Percentiles rank a stretch among this genome's conserved stretches.
Conservation (phyloP, 2,888 invertebrate species). For the Pristionchus arcanus region DNA sequence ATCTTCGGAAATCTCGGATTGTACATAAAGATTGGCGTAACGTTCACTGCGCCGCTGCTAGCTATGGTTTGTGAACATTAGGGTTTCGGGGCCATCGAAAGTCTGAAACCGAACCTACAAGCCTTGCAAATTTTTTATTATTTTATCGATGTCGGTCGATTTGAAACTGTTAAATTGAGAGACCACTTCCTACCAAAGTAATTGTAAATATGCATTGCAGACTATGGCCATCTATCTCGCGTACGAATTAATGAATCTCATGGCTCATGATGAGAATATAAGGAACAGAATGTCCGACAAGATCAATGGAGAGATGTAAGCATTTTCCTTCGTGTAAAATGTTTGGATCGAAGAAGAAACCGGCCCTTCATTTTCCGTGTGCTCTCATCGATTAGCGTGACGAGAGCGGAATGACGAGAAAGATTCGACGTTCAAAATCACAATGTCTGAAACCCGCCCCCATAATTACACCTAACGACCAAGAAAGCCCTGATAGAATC, state of each 20-base stretch:
- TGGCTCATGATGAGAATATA: neutral
- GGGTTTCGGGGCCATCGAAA: too few relatives aligned
- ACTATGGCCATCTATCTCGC: neutral
- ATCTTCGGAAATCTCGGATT: constrained; percentile 10
- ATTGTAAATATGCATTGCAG: neutral
- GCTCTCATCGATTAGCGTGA: too few relatives aligned
- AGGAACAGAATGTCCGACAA: neutral
- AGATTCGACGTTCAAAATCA: too few relatives aligned
- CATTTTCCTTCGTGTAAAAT: neutral
- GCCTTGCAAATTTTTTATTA: too few relatives aligned
- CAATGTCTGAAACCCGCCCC: too few relatives aligned
- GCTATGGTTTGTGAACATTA: neutral
- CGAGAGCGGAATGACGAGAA: too few relatives aligned
- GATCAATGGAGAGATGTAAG: neutral
- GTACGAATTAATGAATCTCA: neutral
- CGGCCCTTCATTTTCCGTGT: too few relatives aligned
- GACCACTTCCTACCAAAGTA: neutral
- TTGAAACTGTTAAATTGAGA: neutral
- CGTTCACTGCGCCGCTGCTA: constrained; percentile 24
- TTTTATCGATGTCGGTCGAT: too few relatives aligned
- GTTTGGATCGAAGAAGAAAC: neutral
- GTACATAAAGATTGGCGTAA: neutral
- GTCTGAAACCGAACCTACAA: too few relatives aligned
- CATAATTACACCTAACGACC: too few relatives aligned
- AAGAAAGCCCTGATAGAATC: neutral